Base-by-base conservation (phyloP, 2,113 vertebrate species). In the Cyprinodon brontotheroides region DNA sequence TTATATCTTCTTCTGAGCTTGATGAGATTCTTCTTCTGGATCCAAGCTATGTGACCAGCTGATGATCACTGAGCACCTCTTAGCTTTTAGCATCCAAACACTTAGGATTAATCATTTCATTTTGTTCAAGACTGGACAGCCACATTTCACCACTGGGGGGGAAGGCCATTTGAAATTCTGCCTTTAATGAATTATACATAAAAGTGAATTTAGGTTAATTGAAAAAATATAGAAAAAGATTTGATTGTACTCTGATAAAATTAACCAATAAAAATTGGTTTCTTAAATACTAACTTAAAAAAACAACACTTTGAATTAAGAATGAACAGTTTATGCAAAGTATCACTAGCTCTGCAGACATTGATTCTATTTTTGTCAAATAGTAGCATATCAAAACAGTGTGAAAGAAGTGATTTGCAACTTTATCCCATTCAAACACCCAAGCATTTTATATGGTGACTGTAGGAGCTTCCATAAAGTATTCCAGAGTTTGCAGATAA, bases 21-120 rank as follows among this genome's bases (percentile, higher is more conserved):
- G 77, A 77, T 83, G 78, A 89, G 89, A 79, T 86, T 87, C 82
- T 81, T 75, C 20, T 65, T 61, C 65, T 74, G 62, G 70, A 74
- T 61, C 75, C 70, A 53, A 59, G 40, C 65, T 77, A 79, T 82
- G 84, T 80, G 80, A 68, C 69, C 75, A 68, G 72, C 80, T 70
- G 75, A 85, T 78, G 91, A 82, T 78, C 70, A 70, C 78, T 78
- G 74, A 82, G 89, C 63, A 45, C 38, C 11, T 80, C 74, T 72
- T 65, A 69, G 68, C 82, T 76, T 41, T 4, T 43, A 72, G 82
- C 38, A 62, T 17, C 29, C 39, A 71, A 39, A 38, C 71, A 41
- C 47, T 79, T 8, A 29, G 68, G 82, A 38, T 72, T 48, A 22
- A 38, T 68, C 61, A 20, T 14, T 40, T 38, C 70, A 60, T 81